Base-by-base conservation (phyloP, 2,113 vertebrate species). In the Ictalurus punctatus region DNA sequence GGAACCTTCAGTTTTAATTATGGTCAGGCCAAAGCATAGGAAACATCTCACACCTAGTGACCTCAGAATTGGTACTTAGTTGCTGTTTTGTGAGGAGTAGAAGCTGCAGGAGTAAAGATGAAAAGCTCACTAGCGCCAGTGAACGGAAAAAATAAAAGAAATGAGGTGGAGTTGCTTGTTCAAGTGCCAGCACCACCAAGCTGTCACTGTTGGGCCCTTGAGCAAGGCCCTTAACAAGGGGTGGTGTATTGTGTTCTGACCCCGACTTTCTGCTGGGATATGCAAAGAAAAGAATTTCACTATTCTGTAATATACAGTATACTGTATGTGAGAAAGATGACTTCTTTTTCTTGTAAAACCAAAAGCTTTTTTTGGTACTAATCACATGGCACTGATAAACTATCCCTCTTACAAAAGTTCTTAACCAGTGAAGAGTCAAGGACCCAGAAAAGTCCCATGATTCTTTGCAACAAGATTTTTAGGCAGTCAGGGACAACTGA, bases 21-120 rank as follows among this genome's bases (percentile, higher is more conserved):
- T 23, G 4, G 74, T 21, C 40, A 78, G 74, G 9, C 10, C 69
- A 37, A 37, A 73, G 14, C 30, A 34, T 37, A 37, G 5, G 9
- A 78, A 78, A 48, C 21, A 78, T 78, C 74, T 44, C 74, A 78
- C 23, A 48, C 74, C 37, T 78, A 76, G 73, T 76, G 73, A 48
- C 73, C 25, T 25, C 73, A 78, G 40, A 76, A 21, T 76, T 76
- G 73, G 73, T 25, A 25, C 40, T 48, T 30, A 34, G 67, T 34
- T 34, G 67, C n/a, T 71, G 74, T 78, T 78, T 5, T 5, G 21
- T 3, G 37, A 78, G 40, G 40, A 78, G 40, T 78, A 6, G 34
- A 73, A 73, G 71, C 17, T 73, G 16, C 73, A 76, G 17, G 73
- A 76, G 8, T 23, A 13, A 54, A 8, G 71, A 74, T 40, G 34